A percentile compares a stretch with the other conserved stretches of the same genome.
These are phyloP conservation scores for Thymallus thymallus DNA, from an alignment of 2,113 vertebrate genomes.

Conservation along the genomic window DNA sequence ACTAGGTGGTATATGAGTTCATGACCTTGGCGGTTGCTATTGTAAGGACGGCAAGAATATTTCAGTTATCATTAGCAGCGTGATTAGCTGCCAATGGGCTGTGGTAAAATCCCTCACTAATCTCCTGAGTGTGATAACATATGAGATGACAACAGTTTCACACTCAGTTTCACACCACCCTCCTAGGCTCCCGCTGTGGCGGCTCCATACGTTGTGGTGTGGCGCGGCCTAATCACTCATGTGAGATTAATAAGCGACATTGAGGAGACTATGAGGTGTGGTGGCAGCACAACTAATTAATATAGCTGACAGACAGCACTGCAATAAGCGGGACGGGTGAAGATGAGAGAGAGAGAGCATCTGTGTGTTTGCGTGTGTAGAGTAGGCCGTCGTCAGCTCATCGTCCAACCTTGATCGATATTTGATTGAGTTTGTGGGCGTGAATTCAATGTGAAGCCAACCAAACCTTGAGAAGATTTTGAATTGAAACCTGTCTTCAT, in stretches of 20 bases:
- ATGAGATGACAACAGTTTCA: constrained; percentile 72
- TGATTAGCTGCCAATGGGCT: constrained; percentile 71
- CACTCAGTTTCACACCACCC: constrained; percentile 67
- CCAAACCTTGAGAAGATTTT: too few relatives aligned
- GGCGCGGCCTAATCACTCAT: constrained; percentile 61
- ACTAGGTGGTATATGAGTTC: constrained; percentile 18
- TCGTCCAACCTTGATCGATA: too few relatives aligned
- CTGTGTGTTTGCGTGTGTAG: neutral
- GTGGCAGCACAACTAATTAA: constrained; percentile 63
- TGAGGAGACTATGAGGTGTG: constrained; percentile 50
- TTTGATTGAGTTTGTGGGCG: too few relatives aligned
- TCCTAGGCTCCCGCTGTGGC: neutral
- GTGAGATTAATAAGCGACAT: constrained; percentile 71
- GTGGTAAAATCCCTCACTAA: constrained; percentile 53
- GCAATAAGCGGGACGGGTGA: constrained; percentile 34
- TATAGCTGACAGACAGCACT: constrained; percentile 34
- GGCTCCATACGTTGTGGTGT: constrained; percentile 56
- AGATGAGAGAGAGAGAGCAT: neutral
- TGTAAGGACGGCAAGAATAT: constrained; percentile 51
- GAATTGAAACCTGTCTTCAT: too few relatives aligned
- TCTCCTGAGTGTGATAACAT: constrained; percentile 65
- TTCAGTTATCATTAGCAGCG: constrained; percentile 64
- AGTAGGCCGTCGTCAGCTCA: neutral
- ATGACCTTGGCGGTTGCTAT: constrained; percentile 54
- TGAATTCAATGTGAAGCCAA: too few relatives aligned